These are phyloP conservation scores for Discoglossus pictus DNA, from an alignment of 2,797 vertebrate species.

Conservation along the genomic window DNA sequence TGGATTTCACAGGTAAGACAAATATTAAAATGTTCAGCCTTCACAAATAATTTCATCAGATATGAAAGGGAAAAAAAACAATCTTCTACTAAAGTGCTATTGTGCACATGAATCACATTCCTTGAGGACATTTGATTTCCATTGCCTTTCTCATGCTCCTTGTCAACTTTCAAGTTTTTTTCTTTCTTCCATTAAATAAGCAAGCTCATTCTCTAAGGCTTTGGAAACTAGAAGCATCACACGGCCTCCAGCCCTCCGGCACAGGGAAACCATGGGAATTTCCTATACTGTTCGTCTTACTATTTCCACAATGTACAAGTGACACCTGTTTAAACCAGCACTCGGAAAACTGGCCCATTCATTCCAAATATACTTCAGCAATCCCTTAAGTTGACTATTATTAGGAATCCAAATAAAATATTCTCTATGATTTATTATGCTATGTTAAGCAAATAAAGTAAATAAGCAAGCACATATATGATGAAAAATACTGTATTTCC, in stretches of 20 bases:
- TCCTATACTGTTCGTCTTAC: constrained; percentile 52
- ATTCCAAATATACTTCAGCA: constrained; percentile 15
- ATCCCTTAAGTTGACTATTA: constrained; percentile 33
- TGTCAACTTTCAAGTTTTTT: constrained; percentile 18
- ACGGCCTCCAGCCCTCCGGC: constrained; percentile 1
- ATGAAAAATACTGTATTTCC: constrained; percentile 27
- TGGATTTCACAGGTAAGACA: no score
- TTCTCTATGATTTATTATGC: constrained; percentile 40
- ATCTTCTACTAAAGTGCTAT: neutral
- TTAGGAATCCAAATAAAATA: constrained; percentile 43
- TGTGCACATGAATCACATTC: constrained; percentile 4
- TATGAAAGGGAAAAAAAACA: neutral
- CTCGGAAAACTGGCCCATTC: constrained; percentile 54
- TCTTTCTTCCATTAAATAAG: neutral
- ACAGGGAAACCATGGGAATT: constrained; percentile 36
- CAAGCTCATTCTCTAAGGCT: constrained; percentile 9
- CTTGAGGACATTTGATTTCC: constrained; percentile 1
- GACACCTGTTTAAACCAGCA: constrained; percentile 63
- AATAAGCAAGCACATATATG: constrained; percentile 26
- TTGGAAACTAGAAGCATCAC: constrained; percentile 22
- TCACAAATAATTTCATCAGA: neutral
- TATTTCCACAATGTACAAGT: constrained; percentile 62
- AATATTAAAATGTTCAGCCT: no score
- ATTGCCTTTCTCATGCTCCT: constrained; percentile 16
- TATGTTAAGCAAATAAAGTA: constrained; percentile 6